Conservation (phyloP, 2,113 vertebrate species). For the Cavia aperea region DNA sequence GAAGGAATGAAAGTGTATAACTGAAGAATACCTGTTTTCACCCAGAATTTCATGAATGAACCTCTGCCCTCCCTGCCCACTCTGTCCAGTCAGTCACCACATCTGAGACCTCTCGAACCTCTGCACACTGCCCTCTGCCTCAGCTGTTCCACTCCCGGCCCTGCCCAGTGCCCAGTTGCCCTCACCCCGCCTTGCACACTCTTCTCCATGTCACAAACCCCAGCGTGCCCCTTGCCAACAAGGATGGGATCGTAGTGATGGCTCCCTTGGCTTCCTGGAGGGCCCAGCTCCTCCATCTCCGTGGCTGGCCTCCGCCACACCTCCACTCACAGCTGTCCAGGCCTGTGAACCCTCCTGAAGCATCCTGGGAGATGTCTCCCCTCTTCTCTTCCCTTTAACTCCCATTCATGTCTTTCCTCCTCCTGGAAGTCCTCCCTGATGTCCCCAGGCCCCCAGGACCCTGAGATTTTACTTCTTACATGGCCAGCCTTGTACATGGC, state of each 20-base stretch:
- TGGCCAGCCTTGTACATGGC: neutral
- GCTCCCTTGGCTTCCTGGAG: neutral
- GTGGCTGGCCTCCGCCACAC: neutral
- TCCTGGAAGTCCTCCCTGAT: neutral
- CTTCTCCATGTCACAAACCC: no score
- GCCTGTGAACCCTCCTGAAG: neutral
- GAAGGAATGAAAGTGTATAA: neutral
- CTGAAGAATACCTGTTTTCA: neutral
- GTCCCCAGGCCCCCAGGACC: neutral
- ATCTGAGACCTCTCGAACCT: neutral
- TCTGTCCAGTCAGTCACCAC: neutral
- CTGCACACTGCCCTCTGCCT: neutral
- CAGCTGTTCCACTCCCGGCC: neutral
- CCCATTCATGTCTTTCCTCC: neutral
- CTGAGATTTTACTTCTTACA: neutral
- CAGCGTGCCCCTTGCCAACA: no score
- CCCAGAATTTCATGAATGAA: neutral
- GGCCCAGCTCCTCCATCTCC: neutral
- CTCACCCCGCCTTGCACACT: neutral
- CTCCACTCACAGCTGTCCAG: neutral
- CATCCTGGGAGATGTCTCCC: neutral
- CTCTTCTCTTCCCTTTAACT: neutral
- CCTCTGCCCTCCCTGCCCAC: no score
- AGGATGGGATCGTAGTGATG: no score
- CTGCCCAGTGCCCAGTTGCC: neutral